Evolutionary conservation across 2,797 vertebrate genomes (phyloP).

Genomic region (Kryptopterus vitreolus): DNA sequence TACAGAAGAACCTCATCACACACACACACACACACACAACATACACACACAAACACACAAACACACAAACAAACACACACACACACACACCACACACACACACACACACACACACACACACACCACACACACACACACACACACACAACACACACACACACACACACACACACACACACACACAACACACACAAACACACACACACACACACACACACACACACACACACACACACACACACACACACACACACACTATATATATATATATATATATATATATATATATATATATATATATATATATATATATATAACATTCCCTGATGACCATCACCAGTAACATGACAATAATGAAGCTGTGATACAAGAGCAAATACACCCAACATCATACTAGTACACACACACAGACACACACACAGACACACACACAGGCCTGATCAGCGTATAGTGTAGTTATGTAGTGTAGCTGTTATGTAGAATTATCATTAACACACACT

Average conservation of each 20-base stretch:
- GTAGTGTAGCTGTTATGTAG: not conserved
- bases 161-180: too few relatives aligned
- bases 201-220: too few relatives aligned
- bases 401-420: not conserved
- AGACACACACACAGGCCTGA: not conserved
- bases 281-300: too few relatives aligned
- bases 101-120: slow-evolving; percentile 1
- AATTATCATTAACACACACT: not conserved
- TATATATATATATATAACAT: too few relatives aligned
- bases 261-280: too few relatives aligned
- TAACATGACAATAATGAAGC: not conserved
- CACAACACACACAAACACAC: too few relatives aligned
- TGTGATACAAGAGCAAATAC: not conserved
- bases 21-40: not conserved
- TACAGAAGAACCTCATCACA: not conserved
- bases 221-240: too few relatives aligned
- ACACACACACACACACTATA: too few relatives aligned
- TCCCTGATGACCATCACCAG: not conserved
- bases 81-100: not conserved
- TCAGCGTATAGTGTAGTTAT: not conserved
- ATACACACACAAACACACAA: too few relatives aligned
- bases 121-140: not conserved
- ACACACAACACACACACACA: not conserved
- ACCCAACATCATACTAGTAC: not conserved
- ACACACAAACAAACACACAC: too few relatives aligned